phyloP scores from a whole-genome alignment of 2,797 vertebrate genomes.

The Cyprinella venusta region DNA sequence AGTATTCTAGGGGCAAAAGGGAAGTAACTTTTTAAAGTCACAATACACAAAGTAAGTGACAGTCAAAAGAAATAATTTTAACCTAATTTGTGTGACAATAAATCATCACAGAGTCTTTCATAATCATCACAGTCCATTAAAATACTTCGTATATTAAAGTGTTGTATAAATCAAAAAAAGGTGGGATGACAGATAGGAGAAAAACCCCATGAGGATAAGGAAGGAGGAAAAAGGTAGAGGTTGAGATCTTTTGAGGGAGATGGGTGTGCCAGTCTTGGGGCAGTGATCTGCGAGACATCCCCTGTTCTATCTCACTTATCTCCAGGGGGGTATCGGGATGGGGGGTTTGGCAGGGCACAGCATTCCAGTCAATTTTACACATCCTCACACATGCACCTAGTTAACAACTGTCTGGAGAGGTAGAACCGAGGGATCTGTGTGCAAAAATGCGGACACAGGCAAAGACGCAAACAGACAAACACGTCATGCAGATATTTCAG shows the following conservation, averaged over 20 bases:
- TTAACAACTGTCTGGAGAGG: conserved; percentile 59
- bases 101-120: neutral
- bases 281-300: conserved; percentile 65
- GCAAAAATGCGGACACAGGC: conserved; percentile 33
- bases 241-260: conserved; percentile 33
- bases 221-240: neutral
- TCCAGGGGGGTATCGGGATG: conserved; percentile 57
- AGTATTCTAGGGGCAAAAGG: no score
- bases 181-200: neutral
- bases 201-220: conserved; percentile 24
- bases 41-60: neutral
- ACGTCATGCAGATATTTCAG: neutral
- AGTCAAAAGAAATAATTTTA: neutral
- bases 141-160: neutral
- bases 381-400: conserved; percentile 66
- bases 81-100: neutral
- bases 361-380: conserved; percentile 68
- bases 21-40: no score
- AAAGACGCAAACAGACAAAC: conserved; percentile 26
- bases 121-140: neutral
- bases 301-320: conserved; percentile 65
- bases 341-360: conserved; percentile 64
- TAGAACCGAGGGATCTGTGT: conserved; percentile 16
- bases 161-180: neutral
- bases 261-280: conserved; percentile 56